Evolutionary conservation across 2,888 invertebrate genomes (phyloP).

Genomic region (Cheilosia vulpina): DNA sequence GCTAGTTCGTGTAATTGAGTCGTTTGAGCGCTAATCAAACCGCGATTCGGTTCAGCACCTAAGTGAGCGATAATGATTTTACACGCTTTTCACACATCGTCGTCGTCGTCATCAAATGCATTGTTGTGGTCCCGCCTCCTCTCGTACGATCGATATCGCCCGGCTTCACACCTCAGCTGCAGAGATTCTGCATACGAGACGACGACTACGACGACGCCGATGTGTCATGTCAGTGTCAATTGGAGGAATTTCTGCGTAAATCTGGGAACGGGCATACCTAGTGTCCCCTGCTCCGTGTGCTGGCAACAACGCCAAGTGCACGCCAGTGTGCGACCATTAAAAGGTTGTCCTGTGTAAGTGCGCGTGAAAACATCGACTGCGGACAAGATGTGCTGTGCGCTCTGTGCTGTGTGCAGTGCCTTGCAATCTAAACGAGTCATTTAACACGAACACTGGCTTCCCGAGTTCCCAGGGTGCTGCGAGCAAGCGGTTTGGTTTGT

Average conservation of each 20-base stretch:
- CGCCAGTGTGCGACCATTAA: conserved; percentile 68
- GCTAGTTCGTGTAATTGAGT: conserved; percentile 70
- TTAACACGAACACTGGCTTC: conserved; percentile 57
- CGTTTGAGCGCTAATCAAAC: conserved; percentile 70
- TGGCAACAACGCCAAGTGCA: background rate
- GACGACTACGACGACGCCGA: conserved; percentile 47
- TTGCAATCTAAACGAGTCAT: conserved; percentile 75
- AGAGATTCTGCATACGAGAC: conserved; percentile 42
- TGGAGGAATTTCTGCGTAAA: conserved; percentile 73
- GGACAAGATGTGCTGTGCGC: conserved; percentile 42
- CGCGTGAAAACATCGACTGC: conserved; percentile 74
- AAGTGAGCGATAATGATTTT: conserved; percentile 71
- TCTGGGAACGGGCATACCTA: conserved; percentile 55
- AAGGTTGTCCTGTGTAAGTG: conserved; percentile 72
- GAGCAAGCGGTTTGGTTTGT: conserved; percentile 57
- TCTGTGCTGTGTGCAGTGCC: conserved; percentile 59
- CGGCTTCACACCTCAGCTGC: background rate
- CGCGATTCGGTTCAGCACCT: conserved; percentile 26
- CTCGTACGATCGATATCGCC: background rate
- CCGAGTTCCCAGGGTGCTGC: conserved; percentile 63
- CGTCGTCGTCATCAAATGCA: background rate
- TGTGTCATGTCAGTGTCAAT: conserved; percentile 73
- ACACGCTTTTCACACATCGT: conserved; percentile 69
- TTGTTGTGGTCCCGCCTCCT: conserved; percentile 23
- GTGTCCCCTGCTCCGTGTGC: conserved; percentile 31